These are phyloP conservation scores for Zosterops hypoxanthus DNA, from an alignment of 2,113 vertebrate genomes.

Conservation along the genomic window DNA sequence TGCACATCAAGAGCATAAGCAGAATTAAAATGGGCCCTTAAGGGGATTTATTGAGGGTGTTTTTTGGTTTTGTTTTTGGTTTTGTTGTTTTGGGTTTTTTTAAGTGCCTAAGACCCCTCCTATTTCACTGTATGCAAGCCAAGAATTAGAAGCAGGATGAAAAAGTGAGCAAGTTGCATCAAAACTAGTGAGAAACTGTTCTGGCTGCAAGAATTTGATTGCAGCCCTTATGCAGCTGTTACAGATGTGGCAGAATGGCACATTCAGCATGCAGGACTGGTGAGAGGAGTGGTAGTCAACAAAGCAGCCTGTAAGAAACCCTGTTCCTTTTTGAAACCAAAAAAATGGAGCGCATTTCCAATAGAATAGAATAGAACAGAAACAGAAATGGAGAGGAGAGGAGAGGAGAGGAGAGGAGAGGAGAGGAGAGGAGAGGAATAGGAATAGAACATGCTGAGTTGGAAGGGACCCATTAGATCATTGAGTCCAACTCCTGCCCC, in stretches of 20 bases:
- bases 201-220: not conserved
- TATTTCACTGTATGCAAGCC: conserved; percentile 11
- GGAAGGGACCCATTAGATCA: not conserved
- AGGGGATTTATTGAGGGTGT: conserved; percentile 30
- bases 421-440: no score
- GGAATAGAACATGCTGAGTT: not conserved
- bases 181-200: not conserved
- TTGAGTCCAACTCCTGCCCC: not conserved
- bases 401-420: no score
- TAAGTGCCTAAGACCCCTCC: conserved; percentile 32
- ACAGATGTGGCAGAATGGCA: not conserved
- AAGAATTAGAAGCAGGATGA: not conserved
- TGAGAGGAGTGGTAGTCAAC: not conserved
- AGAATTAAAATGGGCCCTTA: conserved; percentile 58
- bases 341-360: not conserved
- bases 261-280: rapidly evolving
- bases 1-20: conserved; percentile 58
- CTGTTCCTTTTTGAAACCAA: not conserved
- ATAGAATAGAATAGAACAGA: not conserved
- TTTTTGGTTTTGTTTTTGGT: not conserved
- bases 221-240: not conserved
- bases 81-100: not conserved
- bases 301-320: not conserved
- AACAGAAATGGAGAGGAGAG: no score
- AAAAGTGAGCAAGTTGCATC: not conserved